phyloP scores from a whole-genome alignment of 2,113 vertebrate species.

The Trogon melanurus region DNA sequence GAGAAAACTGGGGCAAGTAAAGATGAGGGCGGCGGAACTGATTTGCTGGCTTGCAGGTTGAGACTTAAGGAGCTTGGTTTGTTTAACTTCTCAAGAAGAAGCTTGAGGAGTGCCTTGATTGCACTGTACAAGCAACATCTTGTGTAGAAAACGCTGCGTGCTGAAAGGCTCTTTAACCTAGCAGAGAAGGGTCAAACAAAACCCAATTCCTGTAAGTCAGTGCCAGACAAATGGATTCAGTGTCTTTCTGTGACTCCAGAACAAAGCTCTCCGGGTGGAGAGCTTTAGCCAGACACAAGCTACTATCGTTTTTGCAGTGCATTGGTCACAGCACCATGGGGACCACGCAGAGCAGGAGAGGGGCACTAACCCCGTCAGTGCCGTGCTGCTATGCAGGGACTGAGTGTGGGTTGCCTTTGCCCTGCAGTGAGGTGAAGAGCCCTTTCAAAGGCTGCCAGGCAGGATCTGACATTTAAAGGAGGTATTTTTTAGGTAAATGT shows the following conservation, averaged over 20 bases:
- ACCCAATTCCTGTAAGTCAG: background rate
- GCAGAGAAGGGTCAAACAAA: conserved; percentile 3
- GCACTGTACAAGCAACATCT: background rate
- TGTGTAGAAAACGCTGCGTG: background rate
- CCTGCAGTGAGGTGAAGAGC: background rate
- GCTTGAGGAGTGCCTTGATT: background rate
- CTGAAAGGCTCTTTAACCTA: conserved; percentile 15
- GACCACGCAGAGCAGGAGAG: background rate
- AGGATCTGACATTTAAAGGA: background rate
- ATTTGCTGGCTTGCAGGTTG: background rate
- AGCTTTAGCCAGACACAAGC: background rate
- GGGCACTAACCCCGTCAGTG: background rate
- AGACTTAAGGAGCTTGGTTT: background rate
- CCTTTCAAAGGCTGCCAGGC: background rate
- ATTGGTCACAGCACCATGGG: background rate
- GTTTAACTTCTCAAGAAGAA: background rate
- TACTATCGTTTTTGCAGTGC: background rate
- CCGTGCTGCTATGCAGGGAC: accelerated
- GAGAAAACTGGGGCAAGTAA: background rate
- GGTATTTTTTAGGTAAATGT: background rate
- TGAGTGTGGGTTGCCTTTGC: background rate
- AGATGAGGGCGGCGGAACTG: background rate
- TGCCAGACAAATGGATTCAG: background rate
- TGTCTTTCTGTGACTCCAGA: background rate
- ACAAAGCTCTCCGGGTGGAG: background rate